Evolutionary conservation across 2,797 vertebrate genomes (phyloP), one percentile per base, ranked within the genome.

Genomic region (Perodicticus potto): DNA sequence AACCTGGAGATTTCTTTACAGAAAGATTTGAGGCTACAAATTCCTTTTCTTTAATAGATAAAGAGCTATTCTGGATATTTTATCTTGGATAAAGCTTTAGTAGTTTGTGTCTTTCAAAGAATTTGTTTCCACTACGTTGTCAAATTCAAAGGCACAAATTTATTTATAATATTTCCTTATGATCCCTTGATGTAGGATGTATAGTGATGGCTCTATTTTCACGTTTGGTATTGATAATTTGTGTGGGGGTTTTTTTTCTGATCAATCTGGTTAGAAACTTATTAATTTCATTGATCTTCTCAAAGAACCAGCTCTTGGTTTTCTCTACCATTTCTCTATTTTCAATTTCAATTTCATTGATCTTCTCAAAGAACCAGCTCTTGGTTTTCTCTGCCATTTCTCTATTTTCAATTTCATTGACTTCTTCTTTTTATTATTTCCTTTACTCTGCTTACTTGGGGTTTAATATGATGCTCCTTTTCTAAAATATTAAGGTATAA

Each of bases 61-160:
- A 16, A 93, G 11, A 12, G 11, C 3, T 67, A 23, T 93, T 49
- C 27, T 83, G 81, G 6, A 34, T 63, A 59, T 81, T n/a, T 72
- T 57, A 65, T 93, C 20, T 59, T 32, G 29, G 17, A 12, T 49
- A 45, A 80, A 93, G 8, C 23, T 93, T 40, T 80, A 20, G 6
- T 87, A 91, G 19, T 83, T 77, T 76, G 25, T 72, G 7, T 70
- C 32, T 89, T 80, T 95, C 45, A 55, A 77, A 34, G 13, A 86
- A 86, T 93, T 49, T 77, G 43, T 95, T 96, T 29, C 77, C 22
- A 34, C 37, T 74, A 86, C 57, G 14, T 86, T 91, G n/a, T 91
- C n/a, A 67, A 22, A 80, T 94, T 85, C 80, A 86, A 53, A 95
- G 61, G 13, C 25, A 65, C 61, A 61, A 67, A 40, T 9, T 84